Evolutionary conservation across 1,140 invertebrate species (phyloP), one percentile per base, ranked within the genome.

Genomic region (Drosophila ogumai): DNA sequence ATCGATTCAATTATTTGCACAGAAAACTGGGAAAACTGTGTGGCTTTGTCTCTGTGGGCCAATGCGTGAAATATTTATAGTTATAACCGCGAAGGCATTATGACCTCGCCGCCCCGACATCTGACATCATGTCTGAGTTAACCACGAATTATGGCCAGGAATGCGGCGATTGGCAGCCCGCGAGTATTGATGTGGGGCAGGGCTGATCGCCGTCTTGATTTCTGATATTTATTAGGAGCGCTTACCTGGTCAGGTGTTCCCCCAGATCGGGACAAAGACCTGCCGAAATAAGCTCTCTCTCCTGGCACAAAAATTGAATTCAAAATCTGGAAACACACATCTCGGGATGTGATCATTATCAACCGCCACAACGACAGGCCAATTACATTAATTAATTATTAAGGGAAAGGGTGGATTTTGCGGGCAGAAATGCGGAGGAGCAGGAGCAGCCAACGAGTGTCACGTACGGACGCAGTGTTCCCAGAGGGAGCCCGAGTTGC

Each of bases 341-440:
- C 88, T 91, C 78, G 88, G 38, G 52, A 84, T 91, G 82, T 81
- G 88, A 91, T 91, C 82, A 91, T 91, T 91, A 88, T 91, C 88
- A 79, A 73, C 57, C 57, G 60, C 69, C 78, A 91, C 88, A 91
- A 91, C 88, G 88, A 91, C 88, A 91, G 88, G 82, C 88, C 88
- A 91, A 91, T 91, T 91, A 91, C 88, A 91, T 91, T 91, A 91
- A 91, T 91, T 91, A 91, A 91, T 91, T 91, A 91, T 91, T 91
- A 91, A 88, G 85, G 65, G 25, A 46, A 17, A 28, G n/a, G 50
- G 40, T 22, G 31, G 56, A 38, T 44, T 41, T 19, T 8, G 28
- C 41, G 8, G 43, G 41, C 50, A 71, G 68, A 65, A 69, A 41
- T 67, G 61, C 32, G 22, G 34, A 49, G 59, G 34, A 50, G 54